phyloP scores from a whole-genome alignment of 92 coral and sea anemone genomes.

The Porites divaricata region DNA sequence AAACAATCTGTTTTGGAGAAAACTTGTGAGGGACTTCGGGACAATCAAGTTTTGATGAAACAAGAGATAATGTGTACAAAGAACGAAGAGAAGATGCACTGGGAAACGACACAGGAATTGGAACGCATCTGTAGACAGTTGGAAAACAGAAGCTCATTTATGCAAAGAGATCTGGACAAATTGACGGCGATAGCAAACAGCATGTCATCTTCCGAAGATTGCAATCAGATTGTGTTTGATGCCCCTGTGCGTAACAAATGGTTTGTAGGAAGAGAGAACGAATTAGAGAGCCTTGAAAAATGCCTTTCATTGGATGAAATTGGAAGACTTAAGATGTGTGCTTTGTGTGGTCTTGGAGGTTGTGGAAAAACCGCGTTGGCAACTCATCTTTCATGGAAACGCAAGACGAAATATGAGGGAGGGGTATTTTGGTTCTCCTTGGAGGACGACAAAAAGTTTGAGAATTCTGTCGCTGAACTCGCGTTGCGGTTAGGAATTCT shows the following conservation, averaged over 20 bases:
- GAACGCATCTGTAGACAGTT: not conserved
- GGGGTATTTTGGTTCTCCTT: constrained; percentile 89
- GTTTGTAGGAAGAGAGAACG: constrained; percentile 42
- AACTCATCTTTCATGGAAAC: constrained; percentile 18
- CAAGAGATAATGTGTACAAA: not conserved
- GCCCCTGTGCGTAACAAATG: constrained; percentile 45
- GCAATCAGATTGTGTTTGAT: constrained; percentile 1
- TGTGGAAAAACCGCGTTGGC: constrained; percentile 53
- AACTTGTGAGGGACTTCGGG: not conserved
- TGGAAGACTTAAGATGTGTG: not conserved
- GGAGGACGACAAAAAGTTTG: constrained; percentile 60
- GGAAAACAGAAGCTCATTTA: not conserved
- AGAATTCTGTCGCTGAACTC: constrained; percentile 59
- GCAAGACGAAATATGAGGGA: constrained; percentile 53
- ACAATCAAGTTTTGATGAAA: not conserved
- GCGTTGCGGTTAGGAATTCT: constrained; percentile 62
- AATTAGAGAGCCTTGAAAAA: constrained; percentile 21
- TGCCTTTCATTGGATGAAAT: constrained; percentile 10
- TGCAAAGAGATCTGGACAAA: not conserved
- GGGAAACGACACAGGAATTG: constrained; percentile 4
- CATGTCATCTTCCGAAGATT: not conserved
- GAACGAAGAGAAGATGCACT: not conserved
- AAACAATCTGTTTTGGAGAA: not conserved
- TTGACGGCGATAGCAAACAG: not conserved
- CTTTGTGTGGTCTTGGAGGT: constrained; percentile 48